Base-by-base conservation (phyloP, 2,113 vertebrate species). In the Chamaea fasciata region DNA sequence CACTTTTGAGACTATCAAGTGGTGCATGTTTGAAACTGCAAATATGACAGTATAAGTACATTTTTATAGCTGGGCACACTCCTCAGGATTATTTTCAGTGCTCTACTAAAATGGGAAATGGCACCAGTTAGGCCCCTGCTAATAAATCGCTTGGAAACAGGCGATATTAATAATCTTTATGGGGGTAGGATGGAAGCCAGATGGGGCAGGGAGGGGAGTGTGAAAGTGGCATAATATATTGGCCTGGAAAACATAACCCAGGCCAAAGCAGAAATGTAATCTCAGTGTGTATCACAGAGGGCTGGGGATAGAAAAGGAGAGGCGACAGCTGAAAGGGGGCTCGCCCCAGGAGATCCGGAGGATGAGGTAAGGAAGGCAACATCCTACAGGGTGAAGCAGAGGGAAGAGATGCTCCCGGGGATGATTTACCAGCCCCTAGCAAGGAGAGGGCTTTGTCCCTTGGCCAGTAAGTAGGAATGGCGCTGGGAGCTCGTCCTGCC, bases 1-100 rank as follows among this genome's bases (percentile, higher is more conserved):
- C 94, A 97, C 96, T 97, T 97, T 95, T 92, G 97, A 97, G 96
- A 97, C 95, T 95, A 97, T 97, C 97, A 97, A 96, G 94, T 91
- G 95, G 92, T 94, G 84, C 93, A 94, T 86, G 87, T 92, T 97
- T 97, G 95, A 97, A 95, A 95, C 96, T 95, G 94, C 83, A 94
- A 94, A 97, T 97, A 95, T 97, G 95, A 97, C 92, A 97, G 92
- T 80, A 30, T 97, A 97, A 97, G 96, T 97, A 97, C 89, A 20
- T 83, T 97, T 97, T 97, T 96, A 97, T 96, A 96, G 97, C 96
- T 95, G 95, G 95, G 96, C 92, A 87, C 75, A 94, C 92, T 97
- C 94, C 91, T 81, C 90, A 94, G 94, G 84, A 97, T 96, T 97
- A 97, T 95, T 96, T 97, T 94, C 96, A 95, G 84, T 81, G 90